A percentile compares a stretch with the other conserved stretches of the same genome.
These are phyloP conservation scores for Pristionchus japonicus DNA, from an alignment of 2,888 invertebrate species.

Conservation along the genomic window DNA sequence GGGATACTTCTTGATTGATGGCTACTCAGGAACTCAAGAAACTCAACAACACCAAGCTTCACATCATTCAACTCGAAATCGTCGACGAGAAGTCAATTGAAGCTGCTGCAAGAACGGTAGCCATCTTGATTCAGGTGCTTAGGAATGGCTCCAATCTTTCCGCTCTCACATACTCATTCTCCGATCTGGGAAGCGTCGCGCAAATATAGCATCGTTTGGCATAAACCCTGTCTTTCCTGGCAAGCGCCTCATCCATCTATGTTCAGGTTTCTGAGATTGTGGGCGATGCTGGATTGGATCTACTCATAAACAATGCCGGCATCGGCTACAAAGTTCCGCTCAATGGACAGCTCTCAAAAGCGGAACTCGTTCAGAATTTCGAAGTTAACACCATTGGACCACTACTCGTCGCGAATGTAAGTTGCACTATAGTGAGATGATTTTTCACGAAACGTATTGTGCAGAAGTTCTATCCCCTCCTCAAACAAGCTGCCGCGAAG, in stretches of 20 bases:
- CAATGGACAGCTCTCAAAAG: neutral
- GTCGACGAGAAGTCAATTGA: neutral
- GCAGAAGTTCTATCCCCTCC: neutral
- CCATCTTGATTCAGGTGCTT: too few relatives aligned
- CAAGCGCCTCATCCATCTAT: too few relatives aligned
- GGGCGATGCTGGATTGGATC: neutral
- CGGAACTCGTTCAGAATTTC: neutral
- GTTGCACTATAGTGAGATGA: neutral
- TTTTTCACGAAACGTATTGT: neutral
- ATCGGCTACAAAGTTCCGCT: neutral
- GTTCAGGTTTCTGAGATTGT: neutral
- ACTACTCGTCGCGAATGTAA: neutral
- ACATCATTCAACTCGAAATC: neutral
- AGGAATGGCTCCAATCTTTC: too few relatives aligned
- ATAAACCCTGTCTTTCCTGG: too few relatives aligned
- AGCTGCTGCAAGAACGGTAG: neutral
- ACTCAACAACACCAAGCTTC: neutral
- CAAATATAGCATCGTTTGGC: too few relatives aligned
- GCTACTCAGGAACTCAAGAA: neutral
- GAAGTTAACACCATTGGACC: slow-evolving; percentile 19
- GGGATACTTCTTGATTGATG: neutral
- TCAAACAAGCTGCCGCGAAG: neutral
- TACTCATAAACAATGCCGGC: slow-evolving; percentile 11
- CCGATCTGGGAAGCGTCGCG: too few relatives aligned
- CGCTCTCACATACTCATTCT: too few relatives aligned